These are phyloP conservation scores for Liasis olivaceus DNA, from an alignment of 2,797 vertebrate genomes.

Conservation along the genomic window DNA sequence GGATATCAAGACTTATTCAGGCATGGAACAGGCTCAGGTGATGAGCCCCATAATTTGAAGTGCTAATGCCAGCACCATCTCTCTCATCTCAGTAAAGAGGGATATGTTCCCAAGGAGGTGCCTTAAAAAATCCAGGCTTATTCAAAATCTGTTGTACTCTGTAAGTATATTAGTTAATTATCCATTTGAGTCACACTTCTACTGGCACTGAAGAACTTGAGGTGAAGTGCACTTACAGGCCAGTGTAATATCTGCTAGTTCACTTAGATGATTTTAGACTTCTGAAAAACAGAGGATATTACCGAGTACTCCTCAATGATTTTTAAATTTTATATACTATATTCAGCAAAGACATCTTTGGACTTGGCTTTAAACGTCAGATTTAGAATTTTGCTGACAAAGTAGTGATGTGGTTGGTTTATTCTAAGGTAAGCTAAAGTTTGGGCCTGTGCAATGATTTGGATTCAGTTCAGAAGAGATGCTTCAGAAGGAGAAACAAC, in stretches of 20 bases:
- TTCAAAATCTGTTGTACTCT: not conserved
- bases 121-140: not conserved
- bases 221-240: not conserved
- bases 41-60: not conserved
- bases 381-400: not conserved
- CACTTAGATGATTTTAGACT: not conserved
- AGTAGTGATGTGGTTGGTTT: not conserved
- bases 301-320: not conserved
- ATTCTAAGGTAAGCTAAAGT: not conserved
- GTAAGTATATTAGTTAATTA: not conserved
- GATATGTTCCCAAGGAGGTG: not conserved
- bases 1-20: not conserved
- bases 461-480: not conserved
- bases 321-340: not conserved
- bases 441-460: not conserved
- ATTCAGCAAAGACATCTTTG: not conserved
- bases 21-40: not conserved
- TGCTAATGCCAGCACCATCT: not conserved
- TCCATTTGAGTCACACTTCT: not conserved
- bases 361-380: not conserved
- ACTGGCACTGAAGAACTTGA: not conserved
- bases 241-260: not conserved
- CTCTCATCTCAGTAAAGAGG: not conserved
- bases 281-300: not conserved
- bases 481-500: not conserved